Conservation (phyloP, 2,113 vertebrate species). For the Aleadryas rufinucha region DNA sequence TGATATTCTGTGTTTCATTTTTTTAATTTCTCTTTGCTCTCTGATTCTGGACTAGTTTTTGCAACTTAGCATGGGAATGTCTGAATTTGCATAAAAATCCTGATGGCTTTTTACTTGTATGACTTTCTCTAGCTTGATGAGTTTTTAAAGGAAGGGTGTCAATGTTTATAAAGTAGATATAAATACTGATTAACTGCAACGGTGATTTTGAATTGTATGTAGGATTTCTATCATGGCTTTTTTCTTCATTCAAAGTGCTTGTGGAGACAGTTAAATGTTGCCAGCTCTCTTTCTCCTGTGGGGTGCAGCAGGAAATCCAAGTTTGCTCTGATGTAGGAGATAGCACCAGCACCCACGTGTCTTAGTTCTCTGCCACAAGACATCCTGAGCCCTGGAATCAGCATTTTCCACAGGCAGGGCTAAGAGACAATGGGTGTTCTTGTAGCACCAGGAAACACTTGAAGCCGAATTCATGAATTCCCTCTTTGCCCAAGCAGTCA, state of each 20-base stretch:
- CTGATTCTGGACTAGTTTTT: background rate
- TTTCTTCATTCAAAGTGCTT: background rate
- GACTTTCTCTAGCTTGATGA: background rate
- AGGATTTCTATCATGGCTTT: background rate
- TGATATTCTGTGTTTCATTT: background rate
- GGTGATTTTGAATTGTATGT: background rate
- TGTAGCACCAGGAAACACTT: background rate
- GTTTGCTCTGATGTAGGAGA: background rate
- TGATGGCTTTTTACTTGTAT: background rate
- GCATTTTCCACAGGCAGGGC: background rate
- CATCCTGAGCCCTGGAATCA: background rate
- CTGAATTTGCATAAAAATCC: background rate
- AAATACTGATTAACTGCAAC: background rate
- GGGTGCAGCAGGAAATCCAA: background rate
- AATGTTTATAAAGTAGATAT: background rate
- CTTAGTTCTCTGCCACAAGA: background rate
- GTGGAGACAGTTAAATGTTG: background rate
- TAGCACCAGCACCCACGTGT: background rate
- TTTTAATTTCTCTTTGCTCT: background rate
- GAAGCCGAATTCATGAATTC: background rate
- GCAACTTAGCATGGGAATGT: background rate
- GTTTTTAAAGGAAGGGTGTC: background rate
- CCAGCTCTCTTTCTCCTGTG: background rate
- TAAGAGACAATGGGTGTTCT: background rate
- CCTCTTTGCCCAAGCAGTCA: background rate